Percentiles rank a stretch among this genome's conserved stretches.
These are phyloP conservation scores for Chiloscyllium punctatum DNA, from an alignment of 2,797 vertebrate genomes.

Conservation along the genomic window DNA sequence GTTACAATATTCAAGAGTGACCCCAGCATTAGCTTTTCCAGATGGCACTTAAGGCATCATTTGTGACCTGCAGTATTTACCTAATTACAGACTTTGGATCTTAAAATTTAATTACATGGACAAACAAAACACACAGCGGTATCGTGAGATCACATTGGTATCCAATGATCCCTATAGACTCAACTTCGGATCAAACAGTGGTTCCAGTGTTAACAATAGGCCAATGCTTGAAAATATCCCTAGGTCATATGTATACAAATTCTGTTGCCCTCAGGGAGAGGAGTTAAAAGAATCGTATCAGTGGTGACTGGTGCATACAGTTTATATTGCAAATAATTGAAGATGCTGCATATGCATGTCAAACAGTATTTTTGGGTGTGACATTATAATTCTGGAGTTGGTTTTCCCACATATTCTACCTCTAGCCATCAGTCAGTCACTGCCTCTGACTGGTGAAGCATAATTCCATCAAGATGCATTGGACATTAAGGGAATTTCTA, in stretches of 20 bases:
- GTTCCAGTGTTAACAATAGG: neutral
- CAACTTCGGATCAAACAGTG: neutral
- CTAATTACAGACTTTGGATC: neutral
- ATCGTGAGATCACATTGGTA: neutral
- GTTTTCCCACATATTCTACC: neutral
- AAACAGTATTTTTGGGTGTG: neutral
- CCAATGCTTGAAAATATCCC: neutral
- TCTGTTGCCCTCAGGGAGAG: neutral
- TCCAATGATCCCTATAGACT: neutral
- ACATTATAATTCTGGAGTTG: neutral
- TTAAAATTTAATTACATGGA: neutral
- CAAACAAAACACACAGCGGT: neutral
- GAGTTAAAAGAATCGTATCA: neutral
- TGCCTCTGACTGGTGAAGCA: neutral
- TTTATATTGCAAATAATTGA: neutral
- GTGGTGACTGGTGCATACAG: neutral
- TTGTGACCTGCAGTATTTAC: neutral
- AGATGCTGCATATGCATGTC: neutral
- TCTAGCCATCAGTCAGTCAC: neutral
- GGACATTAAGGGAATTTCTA: neutral
- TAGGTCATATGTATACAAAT: conserved; percentile 10
- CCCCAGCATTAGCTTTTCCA: neutral
- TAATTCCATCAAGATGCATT: neutral
- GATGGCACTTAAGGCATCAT: neutral
- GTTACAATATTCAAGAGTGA: neutral